phyloP scores from a whole-genome alignment of 2,113 vertebrate genomes.

The Setophaga kirtlandii region DNA sequence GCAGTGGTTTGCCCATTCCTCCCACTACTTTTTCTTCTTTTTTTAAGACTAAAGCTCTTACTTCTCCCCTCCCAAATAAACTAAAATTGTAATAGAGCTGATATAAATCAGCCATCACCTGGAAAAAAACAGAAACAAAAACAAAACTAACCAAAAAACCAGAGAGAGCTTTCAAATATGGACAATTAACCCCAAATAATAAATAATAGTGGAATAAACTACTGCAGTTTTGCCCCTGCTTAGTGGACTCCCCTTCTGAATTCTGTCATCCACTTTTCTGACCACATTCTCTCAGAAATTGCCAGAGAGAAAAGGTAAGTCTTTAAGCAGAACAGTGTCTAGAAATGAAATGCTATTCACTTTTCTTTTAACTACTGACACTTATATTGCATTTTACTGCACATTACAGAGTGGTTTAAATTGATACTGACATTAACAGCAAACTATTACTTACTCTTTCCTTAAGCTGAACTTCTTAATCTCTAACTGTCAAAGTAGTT shows the following conservation, averaged over 20 bases:
- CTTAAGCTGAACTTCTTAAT: conserved; percentile 29
- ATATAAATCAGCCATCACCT: background rate
- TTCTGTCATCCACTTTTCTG: background rate
- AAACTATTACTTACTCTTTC: conserved; percentile 42
- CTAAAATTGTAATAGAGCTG: background rate
- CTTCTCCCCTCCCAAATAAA: background rate
- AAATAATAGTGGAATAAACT: background rate
- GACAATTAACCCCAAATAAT: background rate
- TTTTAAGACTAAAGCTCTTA: background rate
- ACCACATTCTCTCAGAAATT: background rate
- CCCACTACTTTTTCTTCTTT: background rate
- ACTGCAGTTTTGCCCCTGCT: background rate
- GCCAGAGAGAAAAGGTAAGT: background rate
- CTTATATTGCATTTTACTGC: background rate
- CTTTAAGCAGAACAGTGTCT: background rate
- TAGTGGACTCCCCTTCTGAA: background rate
- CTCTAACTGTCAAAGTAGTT: conserved; percentile 24
- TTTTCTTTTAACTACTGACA: background rate
- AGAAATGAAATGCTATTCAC: background rate
- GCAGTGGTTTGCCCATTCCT: background rate
- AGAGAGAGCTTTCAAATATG: background rate
- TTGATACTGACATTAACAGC: background rate
- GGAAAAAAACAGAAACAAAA: background rate
- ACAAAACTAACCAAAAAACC: background rate
- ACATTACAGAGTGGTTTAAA: background rate